Conservation (phyloP, 2,797 vertebrate genomes). For the Xenentodon cancila region DNA sequence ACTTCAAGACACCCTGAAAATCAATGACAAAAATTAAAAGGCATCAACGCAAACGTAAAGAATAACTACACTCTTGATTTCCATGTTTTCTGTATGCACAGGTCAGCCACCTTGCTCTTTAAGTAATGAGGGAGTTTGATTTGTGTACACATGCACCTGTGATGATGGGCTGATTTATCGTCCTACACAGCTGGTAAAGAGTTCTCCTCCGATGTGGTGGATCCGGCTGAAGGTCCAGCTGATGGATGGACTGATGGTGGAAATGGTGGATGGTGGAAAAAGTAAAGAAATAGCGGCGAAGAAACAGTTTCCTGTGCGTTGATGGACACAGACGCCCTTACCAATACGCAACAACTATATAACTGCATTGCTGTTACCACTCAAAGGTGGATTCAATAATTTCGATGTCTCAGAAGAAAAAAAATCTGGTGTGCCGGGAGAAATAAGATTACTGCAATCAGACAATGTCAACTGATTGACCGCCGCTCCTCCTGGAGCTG, state of each 20-base stretch:
- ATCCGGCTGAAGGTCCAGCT: slow-evolving; percentile 25
- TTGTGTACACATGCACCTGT: slow-evolving; percentile 29
- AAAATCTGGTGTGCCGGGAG: background rate
- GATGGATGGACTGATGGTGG: slow-evolving; percentile 41
- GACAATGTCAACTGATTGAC: slow-evolving; percentile 17
- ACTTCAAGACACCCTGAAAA: slow-evolving; percentile 61
- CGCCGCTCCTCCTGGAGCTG: slow-evolving; percentile 1
- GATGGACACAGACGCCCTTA: too few species aligned
- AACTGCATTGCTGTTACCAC: background rate
- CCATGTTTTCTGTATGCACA: slow-evolving; percentile 37
- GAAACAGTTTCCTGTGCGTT: too few species aligned
- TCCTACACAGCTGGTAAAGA: slow-evolving; percentile 21
- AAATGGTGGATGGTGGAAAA: background rate
- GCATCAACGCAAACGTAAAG: slow-evolving; percentile 32
- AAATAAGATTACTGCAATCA: slow-evolving; percentile 4
- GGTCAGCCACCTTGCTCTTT: slow-evolving; percentile 40
- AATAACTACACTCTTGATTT: slow-evolving; percentile 63
- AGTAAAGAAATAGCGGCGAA: too few species aligned
- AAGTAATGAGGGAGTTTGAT: slow-evolving; percentile 42
- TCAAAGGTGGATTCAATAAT: slow-evolving; percentile 2
- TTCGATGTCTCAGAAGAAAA: slow-evolving; percentile 1
- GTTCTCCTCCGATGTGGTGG: slow-evolving; percentile 22
- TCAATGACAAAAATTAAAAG: slow-evolving; percentile 73
- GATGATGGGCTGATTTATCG: slow-evolving; percentile 45
- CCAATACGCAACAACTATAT: background rate